Evolutionary conservation across 2,888 invertebrate genomes (phyloP).

Genomic region (Idaea dimidiata): DNA sequence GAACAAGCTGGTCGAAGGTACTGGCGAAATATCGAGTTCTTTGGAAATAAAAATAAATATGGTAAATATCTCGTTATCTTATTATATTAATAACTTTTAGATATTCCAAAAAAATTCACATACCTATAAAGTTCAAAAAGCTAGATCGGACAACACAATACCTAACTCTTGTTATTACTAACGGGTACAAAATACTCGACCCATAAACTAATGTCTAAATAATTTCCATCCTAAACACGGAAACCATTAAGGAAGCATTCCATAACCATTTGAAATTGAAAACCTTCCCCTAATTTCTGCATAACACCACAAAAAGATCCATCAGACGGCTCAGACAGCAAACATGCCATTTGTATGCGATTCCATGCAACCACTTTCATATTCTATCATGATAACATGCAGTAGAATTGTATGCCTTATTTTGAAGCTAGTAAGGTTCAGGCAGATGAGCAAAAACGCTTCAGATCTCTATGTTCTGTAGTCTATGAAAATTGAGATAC

Average conservation of each 20-base stretch:
- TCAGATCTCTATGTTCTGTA: neutral
- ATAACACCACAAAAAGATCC: slow-evolving; percentile 24
- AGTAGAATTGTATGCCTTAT: neutral
- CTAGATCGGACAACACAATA: too few relatives aligned
- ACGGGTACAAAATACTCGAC: too few relatives aligned
- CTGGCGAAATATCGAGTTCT: too few relatives aligned
- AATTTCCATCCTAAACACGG: neutral
- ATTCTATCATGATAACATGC: neutral
- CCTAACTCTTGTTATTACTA: too few relatives aligned
- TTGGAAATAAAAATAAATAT: too few relatives aligned
- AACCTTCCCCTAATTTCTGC: slow-evolving; percentile 20
- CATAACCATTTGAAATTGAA: slow-evolving; percentile 14
- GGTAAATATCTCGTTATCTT: too few relatives aligned
- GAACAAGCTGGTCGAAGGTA: too few relatives aligned
- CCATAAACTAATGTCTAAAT: neutral
- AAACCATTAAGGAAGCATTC: neutral
- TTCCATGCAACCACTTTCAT: slow-evolving; percentile 40
- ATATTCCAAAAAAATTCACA: too few relatives aligned
- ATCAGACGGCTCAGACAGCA: slow-evolving; percentile 50
- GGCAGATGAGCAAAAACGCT: neutral
- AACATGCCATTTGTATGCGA: slow-evolving; percentile 52
- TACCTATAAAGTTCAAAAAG: too few relatives aligned
- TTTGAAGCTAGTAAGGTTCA: neutral
- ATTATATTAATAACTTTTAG: too few relatives aligned
- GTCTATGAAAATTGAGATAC: neutral